Evolutionary conservation across 1,140 invertebrate species (phyloP), one percentile per base, ranked within the genome.

Genomic region (Drosophila gunungcola): DNA sequence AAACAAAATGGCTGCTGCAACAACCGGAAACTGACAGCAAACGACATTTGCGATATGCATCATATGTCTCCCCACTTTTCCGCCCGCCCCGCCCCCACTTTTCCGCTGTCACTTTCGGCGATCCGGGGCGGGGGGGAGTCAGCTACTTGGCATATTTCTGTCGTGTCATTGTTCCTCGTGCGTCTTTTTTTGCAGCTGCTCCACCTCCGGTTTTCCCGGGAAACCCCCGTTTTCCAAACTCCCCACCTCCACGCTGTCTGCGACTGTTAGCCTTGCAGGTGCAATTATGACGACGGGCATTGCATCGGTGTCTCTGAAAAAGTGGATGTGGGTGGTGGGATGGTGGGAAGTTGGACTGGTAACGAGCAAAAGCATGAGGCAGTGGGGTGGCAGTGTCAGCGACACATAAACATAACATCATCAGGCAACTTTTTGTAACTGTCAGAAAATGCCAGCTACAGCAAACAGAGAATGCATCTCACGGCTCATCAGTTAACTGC

Each of bases 21-120:
- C 79, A 84, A 88, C 62, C 79, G 83, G 83, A 86, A 86, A 86
- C 83, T 86, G 83, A 86, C 83, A 81, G 83, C 83, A 88, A 86
- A 86, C 83, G 83, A 88, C 84, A 89, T 89, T 88, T 88, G 80
- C 84, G 80, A 88, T 89, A 88, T 88, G 79, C 84, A 88, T 88
- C 84, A 88, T 89, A 83, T 83, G 79, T 78, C 70, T 61, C 58
- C 57, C 29, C 34, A 16, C 3, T 49, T 2, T 51, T 25, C 34
- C 41, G 3, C 10, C 16, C 32, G 11, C 13, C 29, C 11, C 39
- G 13, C 29, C 41, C 9, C 25, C n/a, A 13, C 21, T 27, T 12
- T 36, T 45, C 51, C 43, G 51, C 52, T 83, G 80, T 84, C 64
- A 83, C 36, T 62, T 63, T 83, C 46, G 70, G 49, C 11, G 48